A percentile compares a stretch with the other conserved stretches of the same genome.
Conservation (phyloP, 2,888 invertebrate species). For the Orthosia gothica region DNA sequence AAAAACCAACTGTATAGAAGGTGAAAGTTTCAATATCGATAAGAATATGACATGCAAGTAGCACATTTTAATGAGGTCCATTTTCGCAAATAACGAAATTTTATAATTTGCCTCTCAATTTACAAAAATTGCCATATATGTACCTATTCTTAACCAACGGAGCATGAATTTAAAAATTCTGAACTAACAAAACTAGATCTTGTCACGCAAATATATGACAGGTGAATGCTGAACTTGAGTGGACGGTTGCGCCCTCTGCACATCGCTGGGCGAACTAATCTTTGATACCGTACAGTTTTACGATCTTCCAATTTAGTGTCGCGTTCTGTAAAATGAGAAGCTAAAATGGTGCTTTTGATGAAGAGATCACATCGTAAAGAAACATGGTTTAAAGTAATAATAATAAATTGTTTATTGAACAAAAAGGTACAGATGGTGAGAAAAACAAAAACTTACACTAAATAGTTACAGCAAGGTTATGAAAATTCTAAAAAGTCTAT, state of each 20-base stretch:
- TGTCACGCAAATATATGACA: slow-evolving; percentile 71
- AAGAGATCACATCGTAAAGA: background rate
- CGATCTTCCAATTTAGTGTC: slow-evolving; percentile 86
- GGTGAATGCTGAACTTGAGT: slow-evolving; percentile 73
- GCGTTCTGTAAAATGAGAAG: slow-evolving; percentile 78
- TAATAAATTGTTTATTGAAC: no score
- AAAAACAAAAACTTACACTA: no score
- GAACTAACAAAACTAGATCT: slow-evolving; percentile 54
- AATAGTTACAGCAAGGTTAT: no score
- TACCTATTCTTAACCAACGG: slow-evolving; percentile 38
- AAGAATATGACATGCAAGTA: slow-evolving; percentile 1
- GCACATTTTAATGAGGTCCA: slow-evolving; percentile 4
- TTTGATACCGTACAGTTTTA: slow-evolving; percentile 85
- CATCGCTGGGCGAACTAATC: slow-evolving; percentile 84
- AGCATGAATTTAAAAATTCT: slow-evolving; percentile 37
- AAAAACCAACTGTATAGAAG: background rate
- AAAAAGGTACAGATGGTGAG: no score
- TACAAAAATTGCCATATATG: slow-evolving; percentile 27
- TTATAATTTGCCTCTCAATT: slow-evolving; percentile 29
- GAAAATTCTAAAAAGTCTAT: no score
- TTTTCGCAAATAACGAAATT: slow-evolving; percentile 22
- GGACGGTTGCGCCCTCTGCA: slow-evolving; percentile 69
- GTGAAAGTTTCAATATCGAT: slow-evolving; percentile 2
- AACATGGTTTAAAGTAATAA: background rate
- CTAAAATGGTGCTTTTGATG: slow-evolving; percentile 61